phyloP scores from a whole-genome alignment of 2,113 vertebrate species.

The Embiotoca jacksoni region DNA sequence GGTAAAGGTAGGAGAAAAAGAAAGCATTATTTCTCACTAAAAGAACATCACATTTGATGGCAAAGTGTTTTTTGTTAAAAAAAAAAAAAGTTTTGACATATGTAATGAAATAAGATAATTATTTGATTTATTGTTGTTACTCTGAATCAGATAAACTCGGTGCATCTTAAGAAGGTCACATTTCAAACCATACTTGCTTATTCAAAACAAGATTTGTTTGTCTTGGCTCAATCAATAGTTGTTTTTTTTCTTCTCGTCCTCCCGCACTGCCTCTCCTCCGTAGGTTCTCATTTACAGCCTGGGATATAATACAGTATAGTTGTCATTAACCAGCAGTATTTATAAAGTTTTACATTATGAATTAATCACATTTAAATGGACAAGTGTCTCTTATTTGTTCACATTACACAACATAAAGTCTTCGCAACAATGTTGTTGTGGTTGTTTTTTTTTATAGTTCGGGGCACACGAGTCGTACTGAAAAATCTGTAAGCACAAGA shows the following conservation, averaged over 20 bases:
- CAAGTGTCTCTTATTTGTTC: not conserved
- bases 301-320: not conserved
- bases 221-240: not conserved
- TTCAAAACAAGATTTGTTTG: not conserved
- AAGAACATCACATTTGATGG: not conserved
- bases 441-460: not conserved
- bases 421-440: not conserved
- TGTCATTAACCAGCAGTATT: conserved; percentile 44
- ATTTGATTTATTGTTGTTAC: conserved; percentile 12
- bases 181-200: conserved; percentile 9
- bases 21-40: not conserved
- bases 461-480: not conserved
- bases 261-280: conserved; percentile 8
- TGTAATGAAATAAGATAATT: not conserved
- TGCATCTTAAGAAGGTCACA: conserved; percentile 8
- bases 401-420: conserved; percentile 1
- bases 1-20: conserved; percentile 19
- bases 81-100: not conserved
- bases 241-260: not conserved
- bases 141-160: not conserved
- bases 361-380: not conserved
- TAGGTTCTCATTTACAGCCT: not conserved
- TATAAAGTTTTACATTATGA: conserved; percentile 20
- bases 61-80: not conserved
- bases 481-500: conserved; percentile 13